Percentiles rank a stretch among this genome's conserved stretches.
phyloP scores from a whole-genome alignment of 2,797 vertebrate species.

The Typhlichthys eigenmanni region DNA sequence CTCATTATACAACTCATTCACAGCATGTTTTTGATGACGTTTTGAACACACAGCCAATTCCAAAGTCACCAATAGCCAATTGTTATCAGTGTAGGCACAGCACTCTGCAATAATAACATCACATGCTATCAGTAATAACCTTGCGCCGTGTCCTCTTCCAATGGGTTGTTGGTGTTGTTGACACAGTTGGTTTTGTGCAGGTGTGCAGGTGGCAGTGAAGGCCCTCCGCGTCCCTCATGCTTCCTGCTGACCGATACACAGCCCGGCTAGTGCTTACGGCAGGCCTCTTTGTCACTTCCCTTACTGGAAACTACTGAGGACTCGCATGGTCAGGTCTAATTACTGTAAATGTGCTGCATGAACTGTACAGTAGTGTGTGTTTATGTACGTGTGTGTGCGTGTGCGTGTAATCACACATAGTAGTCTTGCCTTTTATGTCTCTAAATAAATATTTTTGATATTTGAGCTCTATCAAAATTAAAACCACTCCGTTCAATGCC shows the following conservation, averaged over 20 bases:
- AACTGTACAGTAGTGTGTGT: neutral
- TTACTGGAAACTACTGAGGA: constrained; percentile 37
- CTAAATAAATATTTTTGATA: too few relatives aligned
- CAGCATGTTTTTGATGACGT: constrained; percentile 3
- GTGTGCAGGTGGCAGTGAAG: constrained; percentile 37
- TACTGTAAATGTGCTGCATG: neutral
- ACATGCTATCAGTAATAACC: constrained; percentile 39
- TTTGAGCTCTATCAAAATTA: too few relatives aligned
- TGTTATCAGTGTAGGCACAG: constrained; percentile 41
- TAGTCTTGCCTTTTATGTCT: too few relatives aligned
- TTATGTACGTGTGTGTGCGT: neutral
- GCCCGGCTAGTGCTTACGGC: constrained; percentile 2
- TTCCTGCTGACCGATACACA: constrained; percentile 10
- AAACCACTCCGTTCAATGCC: too few relatives aligned
- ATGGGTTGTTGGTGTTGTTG: constrained; percentile 48
- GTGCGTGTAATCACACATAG: neutral
- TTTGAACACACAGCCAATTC: constrained; percentile 10
- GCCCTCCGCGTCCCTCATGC: constrained; percentile 30
- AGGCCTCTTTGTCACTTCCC: neutral
- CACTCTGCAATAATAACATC: constrained; percentile 48
- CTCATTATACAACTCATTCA: neutral
- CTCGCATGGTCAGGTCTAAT: constrained; percentile 14
- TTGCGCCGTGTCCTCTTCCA: constrained; percentile 21
- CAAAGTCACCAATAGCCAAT: constrained; percentile 26
- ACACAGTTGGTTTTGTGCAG: constrained; percentile 13